A percentile compares a stretch with the other conserved stretches of the same genome.
phyloP scores from a whole-genome alignment of 1,140 invertebrate species.

The Drosophila lacertosa region DNA sequence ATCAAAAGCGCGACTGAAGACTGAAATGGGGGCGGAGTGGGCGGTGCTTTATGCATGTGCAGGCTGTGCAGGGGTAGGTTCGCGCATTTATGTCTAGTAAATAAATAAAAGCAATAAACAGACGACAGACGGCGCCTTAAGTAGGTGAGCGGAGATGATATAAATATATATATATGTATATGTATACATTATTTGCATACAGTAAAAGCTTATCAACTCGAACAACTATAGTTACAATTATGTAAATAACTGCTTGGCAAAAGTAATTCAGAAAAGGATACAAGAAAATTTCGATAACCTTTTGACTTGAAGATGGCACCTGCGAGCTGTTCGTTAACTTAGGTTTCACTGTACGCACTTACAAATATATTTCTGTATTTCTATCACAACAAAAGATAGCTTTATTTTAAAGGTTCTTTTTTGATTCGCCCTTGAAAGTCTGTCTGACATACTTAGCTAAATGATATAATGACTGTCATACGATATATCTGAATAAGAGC shows the following conservation, averaged over 20 bases:
- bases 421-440: slow-evolving; percentile 31
- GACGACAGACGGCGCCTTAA: slow-evolving; percentile 47
- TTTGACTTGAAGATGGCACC: too few species aligned
- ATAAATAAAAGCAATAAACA: slow-evolving; percentile 81
- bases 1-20: slow-evolving; percentile 57
- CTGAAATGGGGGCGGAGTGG: background rate
- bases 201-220: background rate
- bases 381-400: background rate
- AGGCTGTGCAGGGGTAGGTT: background rate
- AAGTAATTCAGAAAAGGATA: too few species aligned
- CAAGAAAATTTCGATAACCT: too few species aligned
- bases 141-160: slow-evolving; percentile 38
- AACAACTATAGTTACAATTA: too few species aligned
- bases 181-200: background rate
- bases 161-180: background rate
- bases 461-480: slow-evolving; percentile 43
- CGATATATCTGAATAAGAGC: slow-evolving; percentile 7
- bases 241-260: too few species aligned
- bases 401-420: background rate
- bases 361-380: background rate
- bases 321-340: too few species aligned
- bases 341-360: too few species aligned
- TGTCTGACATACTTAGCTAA: slow-evolving; percentile 12
- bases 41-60: background rate
- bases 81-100: slow-evolving; percentile 70